Base-by-base conservation (phyloP, 2,797 vertebrate genomes). In the Urocyon cinereoargenteus region DNA sequence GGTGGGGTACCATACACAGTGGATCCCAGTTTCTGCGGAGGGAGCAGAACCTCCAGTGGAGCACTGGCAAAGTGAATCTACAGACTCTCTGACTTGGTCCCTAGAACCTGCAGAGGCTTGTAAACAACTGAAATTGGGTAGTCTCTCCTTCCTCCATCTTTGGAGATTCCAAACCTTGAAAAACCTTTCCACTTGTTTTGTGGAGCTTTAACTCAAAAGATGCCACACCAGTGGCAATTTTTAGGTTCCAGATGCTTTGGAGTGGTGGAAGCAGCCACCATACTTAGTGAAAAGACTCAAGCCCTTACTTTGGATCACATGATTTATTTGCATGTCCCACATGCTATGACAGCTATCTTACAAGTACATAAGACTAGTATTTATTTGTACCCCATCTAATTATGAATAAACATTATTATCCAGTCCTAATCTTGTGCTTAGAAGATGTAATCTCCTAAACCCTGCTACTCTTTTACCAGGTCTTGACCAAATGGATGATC, bases 141-240 rank as follows among this genome's bases (percentile, higher is more conserved):
- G 70, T 34, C 51, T 68, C 70, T 94, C n/a, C 51, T 18, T 94
- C n/a, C 51, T 18, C 9, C 19, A 78, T 49, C 13, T 78, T 68
- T 51, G 81, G 19, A 31, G 31, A 85, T 68, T 85, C 13, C 14
- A 88, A 88, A 88, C 36, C 36, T 81, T 61, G 15, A 78, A 94
- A 90, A 90, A 78, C 19, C 19, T 51, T 87, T 28, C 85, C n/a
- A 81, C n/a, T 72, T 53, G 64, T 81, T 61, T 77, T 31, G 19
- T 61, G 45, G 61, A 90, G 85, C 82, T 86, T 84, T 94, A 77
- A 77, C 53, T 94, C 79, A 72, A 77, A 84, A 84, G 51, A 40
- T n/a, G 28, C 57, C 3, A 72, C 36, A 45, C 36, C 12, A 3
- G 4, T 24, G 70, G 70, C 70, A 72, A 72, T 26, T 72, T 72